Evolutionary conservation across 2,888 invertebrate species (phyloP).

Genomic region (Hypomecis atomaria): DNA sequence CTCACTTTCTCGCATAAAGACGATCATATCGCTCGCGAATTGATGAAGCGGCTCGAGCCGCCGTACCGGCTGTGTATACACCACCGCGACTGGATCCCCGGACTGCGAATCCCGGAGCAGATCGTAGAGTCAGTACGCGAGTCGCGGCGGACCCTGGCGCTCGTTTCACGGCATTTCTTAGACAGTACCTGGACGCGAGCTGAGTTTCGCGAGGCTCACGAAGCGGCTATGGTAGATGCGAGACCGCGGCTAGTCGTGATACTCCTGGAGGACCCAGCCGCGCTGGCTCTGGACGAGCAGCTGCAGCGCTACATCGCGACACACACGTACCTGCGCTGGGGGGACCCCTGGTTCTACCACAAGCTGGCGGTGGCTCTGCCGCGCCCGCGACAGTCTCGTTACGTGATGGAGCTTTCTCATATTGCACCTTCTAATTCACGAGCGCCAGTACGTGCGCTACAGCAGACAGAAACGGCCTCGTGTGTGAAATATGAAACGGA

Average conservation of each 20-base stretch:
- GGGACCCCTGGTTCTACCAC: slow-evolving; percentile 4
- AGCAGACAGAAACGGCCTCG: too few relatives aligned
- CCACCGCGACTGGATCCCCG: slow-evolving; percentile 1
- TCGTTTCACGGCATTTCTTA: slow-evolving; percentile 6
- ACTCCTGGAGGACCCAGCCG: slow-evolving; percentile 1
- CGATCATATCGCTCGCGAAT: not conserved
- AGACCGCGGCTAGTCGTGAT: not conserved
- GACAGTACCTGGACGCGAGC: slow-evolving; percentile 2
- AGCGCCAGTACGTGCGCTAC: not conserved
- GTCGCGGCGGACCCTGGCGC: slow-evolving; percentile 6
- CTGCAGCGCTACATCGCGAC: slow-evolving; percentile 7
- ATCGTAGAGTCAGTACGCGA: slow-evolving; percentile 3
- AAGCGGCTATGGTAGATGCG: not conserved
- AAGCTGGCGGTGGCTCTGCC: slow-evolving; percentile 10
- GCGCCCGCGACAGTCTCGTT: not conserved
- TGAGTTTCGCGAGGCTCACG: slow-evolving; percentile 3
- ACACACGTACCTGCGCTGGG: slow-evolving; percentile 8
- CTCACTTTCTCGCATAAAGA: slow-evolving; percentile 2
- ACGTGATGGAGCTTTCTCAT: not conserved
- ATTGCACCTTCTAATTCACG: not conserved
- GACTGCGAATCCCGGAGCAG: not conserved
- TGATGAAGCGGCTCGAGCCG: slow-evolving; percentile 4
- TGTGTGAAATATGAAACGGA: too few relatives aligned
- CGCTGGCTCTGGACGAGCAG: slow-evolving; percentile 1
- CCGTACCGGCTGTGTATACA: slow-evolving; percentile 5